Percentiles rank a stretch among this genome's conserved stretches.
Conservation (phyloP, 2,888 invertebrate species). For the Lepidonotus clava region DNA sequence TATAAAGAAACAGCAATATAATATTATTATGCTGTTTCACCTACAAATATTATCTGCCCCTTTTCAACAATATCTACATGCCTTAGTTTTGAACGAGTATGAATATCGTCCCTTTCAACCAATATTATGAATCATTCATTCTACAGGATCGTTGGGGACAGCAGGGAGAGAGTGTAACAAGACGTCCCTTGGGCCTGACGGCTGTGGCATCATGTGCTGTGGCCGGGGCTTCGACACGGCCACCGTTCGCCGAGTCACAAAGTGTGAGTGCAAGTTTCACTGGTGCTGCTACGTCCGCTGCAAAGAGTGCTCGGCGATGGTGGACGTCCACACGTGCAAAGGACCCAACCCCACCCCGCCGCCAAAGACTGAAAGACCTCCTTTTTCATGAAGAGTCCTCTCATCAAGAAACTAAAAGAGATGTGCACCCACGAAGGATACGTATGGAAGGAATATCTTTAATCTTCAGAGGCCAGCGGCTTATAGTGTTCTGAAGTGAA, state of each 20-base stretch:
- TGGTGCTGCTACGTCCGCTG: conserved; percentile 93
- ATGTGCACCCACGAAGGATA: no score
- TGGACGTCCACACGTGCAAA: conserved; percentile 93
- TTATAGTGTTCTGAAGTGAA: no score
- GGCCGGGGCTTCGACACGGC: conserved; percentile 82
- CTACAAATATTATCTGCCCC: no score
- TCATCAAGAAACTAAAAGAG: no score
- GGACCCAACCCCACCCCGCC: conserved; percentile 79
- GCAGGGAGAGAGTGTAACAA: conserved; percentile 83
- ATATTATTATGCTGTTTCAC: no score
- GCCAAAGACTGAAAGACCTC: conserved; percentile 31
- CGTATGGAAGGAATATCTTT: no score
- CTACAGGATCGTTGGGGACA: conserved; percentile 83
- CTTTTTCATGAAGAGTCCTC: not conserved
- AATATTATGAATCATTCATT: no score
- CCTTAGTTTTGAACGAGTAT: no score
- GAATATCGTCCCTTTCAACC: no score
- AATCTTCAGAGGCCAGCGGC: no score
- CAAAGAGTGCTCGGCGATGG: conserved; percentile 85
- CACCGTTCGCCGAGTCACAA: conserved; percentile 85
- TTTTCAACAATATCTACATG: no score
- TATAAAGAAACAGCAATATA: no score
- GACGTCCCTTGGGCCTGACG: conserved; percentile 81
- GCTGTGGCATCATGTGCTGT: conserved; percentile 82
- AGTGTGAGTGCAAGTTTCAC: conserved; percentile 91